phyloP scores from a whole-genome alignment of 2,797 vertebrate species.

The Gephyroberyx darwinii region DNA sequence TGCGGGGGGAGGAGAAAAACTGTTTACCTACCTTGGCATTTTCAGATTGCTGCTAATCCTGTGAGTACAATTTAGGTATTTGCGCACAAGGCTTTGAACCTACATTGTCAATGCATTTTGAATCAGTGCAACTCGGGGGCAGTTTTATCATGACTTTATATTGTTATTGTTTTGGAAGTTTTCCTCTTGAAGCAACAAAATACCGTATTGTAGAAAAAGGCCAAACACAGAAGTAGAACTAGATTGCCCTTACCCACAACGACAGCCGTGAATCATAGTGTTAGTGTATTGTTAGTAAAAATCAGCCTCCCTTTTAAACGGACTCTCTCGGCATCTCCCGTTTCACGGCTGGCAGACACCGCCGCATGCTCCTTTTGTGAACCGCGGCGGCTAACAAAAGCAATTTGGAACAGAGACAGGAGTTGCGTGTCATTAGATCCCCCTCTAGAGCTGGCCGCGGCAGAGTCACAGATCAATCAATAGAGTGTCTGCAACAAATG shows the following conservation, averaged over 20 bases:
- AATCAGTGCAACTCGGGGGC: slow-evolving; percentile 10
- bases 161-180: slow-evolving; percentile 32
- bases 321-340: slow-evolving; percentile 43
- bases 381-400: slow-evolving; percentile 57
- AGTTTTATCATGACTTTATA: slow-evolving; percentile 19
- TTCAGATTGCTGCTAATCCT: slow-evolving; percentile 42
- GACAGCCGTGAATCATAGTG: slow-evolving; percentile 6
- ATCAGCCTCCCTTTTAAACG: slow-evolving; percentile 47
- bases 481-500: slow-evolving; percentile 66
- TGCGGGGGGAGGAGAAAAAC: slow-evolving; percentile 11
- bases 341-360: slow-evolving; percentile 51
- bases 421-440: slow-evolving; percentile 70
- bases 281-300: slow-evolving; percentile 38
- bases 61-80: slow-evolving; percentile 40
- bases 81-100: slow-evolving; percentile 39
- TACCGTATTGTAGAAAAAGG: slow-evolving; percentile 15
- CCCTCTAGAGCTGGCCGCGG: slow-evolving; percentile 52
- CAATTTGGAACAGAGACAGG: slow-evolving; percentile 51
- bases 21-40: slow-evolving; percentile 55
- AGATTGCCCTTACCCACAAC: slow-evolving; percentile 21
- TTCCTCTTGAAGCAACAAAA: slow-evolving; percentile 23
- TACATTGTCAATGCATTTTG: slow-evolving; percentile 19
- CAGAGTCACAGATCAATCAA: slow-evolving; percentile 73
- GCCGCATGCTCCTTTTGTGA: slow-evolving; percentile 30
- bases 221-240: slow-evolving; percentile 22